phyloP scores from a whole-genome alignment of 2,797 vertebrate genomes.

The Selene dorsalis region DNA sequence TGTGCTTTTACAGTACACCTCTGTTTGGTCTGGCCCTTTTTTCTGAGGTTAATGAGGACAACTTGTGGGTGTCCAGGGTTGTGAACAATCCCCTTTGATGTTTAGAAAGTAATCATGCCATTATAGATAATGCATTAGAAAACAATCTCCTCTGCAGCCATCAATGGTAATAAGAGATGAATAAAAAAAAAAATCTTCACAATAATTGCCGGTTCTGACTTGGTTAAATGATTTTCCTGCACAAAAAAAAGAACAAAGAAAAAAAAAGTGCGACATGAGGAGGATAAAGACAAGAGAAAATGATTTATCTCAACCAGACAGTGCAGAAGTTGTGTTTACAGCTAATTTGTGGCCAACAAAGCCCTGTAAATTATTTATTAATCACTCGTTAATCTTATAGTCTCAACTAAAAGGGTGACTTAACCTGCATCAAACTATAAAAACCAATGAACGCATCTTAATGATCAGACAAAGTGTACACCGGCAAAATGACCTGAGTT shows the following conservation, averaged over 20 bases:
- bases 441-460: background rate
- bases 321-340: background rate
- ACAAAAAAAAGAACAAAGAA: background rate
- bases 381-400: background rate
- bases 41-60: no score
- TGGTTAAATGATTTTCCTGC: background rate
- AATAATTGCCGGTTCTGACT: background rate
- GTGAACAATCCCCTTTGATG: background rate
- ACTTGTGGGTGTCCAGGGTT: no score
- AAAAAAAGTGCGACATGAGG: background rate
- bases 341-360: background rate
- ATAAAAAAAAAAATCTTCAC: background rate
- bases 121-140: background rate
- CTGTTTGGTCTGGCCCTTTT: background rate
- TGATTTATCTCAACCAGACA: background rate
- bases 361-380: background rate
- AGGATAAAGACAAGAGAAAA: background rate
- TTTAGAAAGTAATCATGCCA: background rate
- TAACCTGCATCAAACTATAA: background rate
- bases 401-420: background rate
- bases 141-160: background rate
- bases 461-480: background rate
- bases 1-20: background rate
- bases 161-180: background rate
- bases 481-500: background rate